These are phyloP conservation scores for Seira musarum DNA, from an alignment of 2,888 invertebrate genomes.

Conservation along the genomic window DNA sequence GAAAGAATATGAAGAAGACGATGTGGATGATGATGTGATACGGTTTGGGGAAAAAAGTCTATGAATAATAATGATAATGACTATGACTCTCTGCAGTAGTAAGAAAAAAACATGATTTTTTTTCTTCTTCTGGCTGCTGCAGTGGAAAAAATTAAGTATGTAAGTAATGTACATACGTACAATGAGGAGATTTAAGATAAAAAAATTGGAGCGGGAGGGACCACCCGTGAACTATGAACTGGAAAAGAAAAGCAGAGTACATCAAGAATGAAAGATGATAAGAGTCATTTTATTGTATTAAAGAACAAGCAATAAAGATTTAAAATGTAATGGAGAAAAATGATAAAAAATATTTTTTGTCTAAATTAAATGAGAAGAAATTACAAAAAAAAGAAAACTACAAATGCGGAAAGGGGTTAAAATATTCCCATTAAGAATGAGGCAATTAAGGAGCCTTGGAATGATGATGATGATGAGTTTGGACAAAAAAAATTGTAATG, in stretches of 20 bases:
- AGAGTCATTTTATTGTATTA: background rate
- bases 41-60: constrained; percentile 33
- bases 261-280: background rate
- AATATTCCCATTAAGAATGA: background rate
- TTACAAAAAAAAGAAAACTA: too few relatives aligned
- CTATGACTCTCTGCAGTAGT: constrained; percentile 16
- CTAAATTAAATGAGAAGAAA: constrained; percentile 9
- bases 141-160: constrained; percentile 19
- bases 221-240: constrained; percentile 16
- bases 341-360: constrained; percentile 20
- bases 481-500: constrained; percentile 10
- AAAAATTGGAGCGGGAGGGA: constrained; percentile 12
- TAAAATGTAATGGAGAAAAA: background rate
- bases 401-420: background rate
- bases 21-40: constrained; percentile 3
- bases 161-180: too few relatives aligned
- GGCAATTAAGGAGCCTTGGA: constrained; percentile 6
- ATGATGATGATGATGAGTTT: background rate
- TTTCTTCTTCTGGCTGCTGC: background rate
- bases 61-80: constrained; percentile 61
- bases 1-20: background rate
- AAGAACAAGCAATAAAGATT: constrained; percentile 11
- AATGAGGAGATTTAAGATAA: background rate
- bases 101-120: background rate
- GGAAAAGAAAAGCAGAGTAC: background rate